Evolutionary conservation across 2,888 invertebrate species (phyloP).

Genomic region (Onchidella celtica): DNA sequence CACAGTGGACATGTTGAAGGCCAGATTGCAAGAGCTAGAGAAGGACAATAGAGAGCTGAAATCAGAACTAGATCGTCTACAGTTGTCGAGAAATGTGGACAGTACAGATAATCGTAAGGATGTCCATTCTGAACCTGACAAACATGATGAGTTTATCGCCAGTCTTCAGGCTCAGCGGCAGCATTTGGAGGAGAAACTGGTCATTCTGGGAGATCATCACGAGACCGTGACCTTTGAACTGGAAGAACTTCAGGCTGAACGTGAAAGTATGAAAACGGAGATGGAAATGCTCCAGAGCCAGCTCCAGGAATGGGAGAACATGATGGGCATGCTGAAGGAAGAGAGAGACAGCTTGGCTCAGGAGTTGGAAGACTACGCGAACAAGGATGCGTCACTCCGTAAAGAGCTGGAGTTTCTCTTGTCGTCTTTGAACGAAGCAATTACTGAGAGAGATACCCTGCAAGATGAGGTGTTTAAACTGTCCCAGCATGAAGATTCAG

Average conservation of each 20-base stretch:
- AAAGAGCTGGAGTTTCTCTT: slow-evolving; percentile 69
- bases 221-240: slow-evolving; percentile 64
- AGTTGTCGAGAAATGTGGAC: neutral
- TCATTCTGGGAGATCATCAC: slow-evolving; percentile 49
- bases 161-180: slow-evolving; percentile 49
- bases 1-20: neutral
- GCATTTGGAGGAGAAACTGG: slow-evolving; percentile 52
- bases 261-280: slow-evolving; percentile 54
- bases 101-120: neutral
- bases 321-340: slow-evolving; percentile 59
- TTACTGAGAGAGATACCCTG: slow-evolving; percentile 72
- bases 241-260: slow-evolving; percentile 60
- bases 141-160: slow-evolving; percentile 32
- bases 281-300: slow-evolving; percentile 53
- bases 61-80: slow-evolving; percentile 32
- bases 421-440: slow-evolving; percentile 69
- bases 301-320: slow-evolving; percentile 67
- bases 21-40: slow-evolving; percentile 22
- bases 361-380: slow-evolving; percentile 69
- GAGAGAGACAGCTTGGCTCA: slow-evolving; percentile 68
- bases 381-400: slow-evolving; percentile 64
- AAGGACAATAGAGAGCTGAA: slow-evolving; percentile 43
- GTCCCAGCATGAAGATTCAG: slow-evolving; percentile 36
- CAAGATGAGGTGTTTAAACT: slow-evolving; percentile 70
- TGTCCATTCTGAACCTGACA: neutral